Evolutionary conservation across 1,140 invertebrate species (phyloP).

Genomic region (Gonioctena quinquepunctata): DNA sequence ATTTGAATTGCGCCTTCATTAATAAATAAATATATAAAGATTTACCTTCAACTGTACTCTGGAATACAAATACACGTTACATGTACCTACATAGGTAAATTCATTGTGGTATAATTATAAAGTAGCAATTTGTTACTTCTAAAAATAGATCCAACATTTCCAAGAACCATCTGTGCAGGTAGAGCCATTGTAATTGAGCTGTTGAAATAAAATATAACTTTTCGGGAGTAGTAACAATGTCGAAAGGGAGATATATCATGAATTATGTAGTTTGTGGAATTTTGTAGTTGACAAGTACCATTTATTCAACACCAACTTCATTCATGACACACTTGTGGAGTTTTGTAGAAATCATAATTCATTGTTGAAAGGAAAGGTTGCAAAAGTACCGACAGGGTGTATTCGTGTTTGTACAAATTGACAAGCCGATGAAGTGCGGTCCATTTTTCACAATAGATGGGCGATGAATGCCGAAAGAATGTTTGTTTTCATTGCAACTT

Average conservation of each 20-base stretch:
- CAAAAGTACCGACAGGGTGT: not conserved
- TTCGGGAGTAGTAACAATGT: not conserved
- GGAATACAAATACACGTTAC: too few relatives aligned
- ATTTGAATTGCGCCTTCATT: too few relatives aligned
- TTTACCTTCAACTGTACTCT: too few relatives aligned
- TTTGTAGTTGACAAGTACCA: conserved; percentile 8
- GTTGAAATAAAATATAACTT: not conserved
- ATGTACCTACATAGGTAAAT: too few relatives aligned
- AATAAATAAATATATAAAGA: too few relatives aligned
- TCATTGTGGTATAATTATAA: too few relatives aligned
- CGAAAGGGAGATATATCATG: conserved; percentile 7
- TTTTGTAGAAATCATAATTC: not conserved
- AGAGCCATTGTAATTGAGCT: not conserved
- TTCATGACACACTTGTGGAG: conserved; percentile 2
- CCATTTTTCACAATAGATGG: not conserved
- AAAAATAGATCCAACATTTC: too few relatives aligned
- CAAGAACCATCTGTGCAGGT: not conserved
- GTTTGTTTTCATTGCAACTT: not conserved
- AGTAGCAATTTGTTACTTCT: too few relatives aligned
- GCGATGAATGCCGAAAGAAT: not conserved
- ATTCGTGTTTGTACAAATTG: not conserved
- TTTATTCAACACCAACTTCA: not conserved
- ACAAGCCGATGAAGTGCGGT: not conserved
- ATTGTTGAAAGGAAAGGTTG: not conserved
- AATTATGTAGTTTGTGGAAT: conserved; percentile 12